phyloP scores from a whole-genome alignment of 1,140 invertebrate species.

The Pristionchus pacificus region DNA sequence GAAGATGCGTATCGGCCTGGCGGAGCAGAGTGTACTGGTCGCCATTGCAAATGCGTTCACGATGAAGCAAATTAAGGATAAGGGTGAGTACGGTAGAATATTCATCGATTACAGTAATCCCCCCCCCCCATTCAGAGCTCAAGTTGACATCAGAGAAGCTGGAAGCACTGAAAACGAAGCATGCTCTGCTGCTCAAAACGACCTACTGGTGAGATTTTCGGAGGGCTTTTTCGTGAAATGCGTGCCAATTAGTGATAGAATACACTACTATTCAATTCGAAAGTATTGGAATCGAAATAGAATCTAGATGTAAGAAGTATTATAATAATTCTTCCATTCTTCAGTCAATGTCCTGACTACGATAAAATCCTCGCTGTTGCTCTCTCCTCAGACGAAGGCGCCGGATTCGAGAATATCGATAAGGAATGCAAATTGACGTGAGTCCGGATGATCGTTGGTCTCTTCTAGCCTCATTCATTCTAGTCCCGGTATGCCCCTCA shows the following conservation, averaged over 20 bases:
- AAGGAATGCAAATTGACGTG: slow-evolving; percentile 70
- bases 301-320: too few species aligned
- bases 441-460: slow-evolving; percentile 48
- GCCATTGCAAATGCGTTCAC: slow-evolving; percentile 79
- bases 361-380: slow-evolving; percentile 78
- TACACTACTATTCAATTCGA: too few species aligned
- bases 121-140: too few species aligned
- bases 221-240: background rate
- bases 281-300: too few species aligned
- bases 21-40: slow-evolving; percentile 85
- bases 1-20: slow-evolving; percentile 90
- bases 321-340: slow-evolving; percentile 37
- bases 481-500: slow-evolving; percentile 71
- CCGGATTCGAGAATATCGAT: slow-evolving; percentile 75
- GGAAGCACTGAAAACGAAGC: slow-evolving; percentile 76
- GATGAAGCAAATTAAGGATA: slow-evolving; percentile 37
- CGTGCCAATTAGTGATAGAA: slow-evolving; percentile 18
- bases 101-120: slow-evolving; percentile 43
- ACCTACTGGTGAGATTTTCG: slow-evolving; percentile 74
- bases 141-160: slow-evolving; percentile 68
- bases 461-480: background rate
- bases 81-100: slow-evolving; percentile 32
- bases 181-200: slow-evolving; percentile 78
- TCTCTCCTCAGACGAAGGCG: slow-evolving; percentile 61
- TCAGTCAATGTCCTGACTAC: slow-evolving; percentile 91